These are phyloP conservation scores for Sphinx pinastri DNA, from an alignment of 2,888 invertebrate species.

Conservation along the genomic window DNA sequence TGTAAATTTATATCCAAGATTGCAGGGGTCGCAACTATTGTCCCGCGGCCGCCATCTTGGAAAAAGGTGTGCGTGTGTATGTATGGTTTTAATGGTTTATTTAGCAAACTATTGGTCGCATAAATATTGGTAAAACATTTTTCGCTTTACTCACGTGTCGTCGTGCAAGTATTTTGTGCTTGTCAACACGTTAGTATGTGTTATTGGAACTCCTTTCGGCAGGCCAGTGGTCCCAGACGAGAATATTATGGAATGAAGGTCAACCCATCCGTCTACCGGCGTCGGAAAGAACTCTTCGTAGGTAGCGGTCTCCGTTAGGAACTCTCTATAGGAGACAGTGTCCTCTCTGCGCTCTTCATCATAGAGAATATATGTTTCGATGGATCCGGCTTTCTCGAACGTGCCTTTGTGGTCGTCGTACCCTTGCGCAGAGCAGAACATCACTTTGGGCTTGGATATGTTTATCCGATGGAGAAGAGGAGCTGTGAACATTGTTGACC, in stretches of 20 bases:
- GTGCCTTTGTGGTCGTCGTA: constrained; percentile 10
- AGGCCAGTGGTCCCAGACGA: constrained; percentile 24
- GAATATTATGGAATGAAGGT: constrained; percentile 9
- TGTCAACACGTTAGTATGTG: constrained; percentile 1
- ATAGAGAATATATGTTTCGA: background rate
- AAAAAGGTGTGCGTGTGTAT: too few species aligned
- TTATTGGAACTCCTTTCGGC: constrained; percentile 18
- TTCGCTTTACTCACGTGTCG: background rate
- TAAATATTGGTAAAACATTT: too few species aligned
- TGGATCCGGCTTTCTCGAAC: background rate
- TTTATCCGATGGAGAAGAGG: constrained; percentile 13
- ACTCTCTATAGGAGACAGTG: background rate
- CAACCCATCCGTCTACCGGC: constrained; percentile 18
- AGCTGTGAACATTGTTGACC: background rate
- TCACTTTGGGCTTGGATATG: constrained; percentile 7
- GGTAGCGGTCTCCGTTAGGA: constrained; percentile 4
- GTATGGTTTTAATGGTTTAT: too few species aligned
- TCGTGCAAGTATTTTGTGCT: background rate
- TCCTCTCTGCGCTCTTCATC: background rate
- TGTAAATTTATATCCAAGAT: too few species aligned
- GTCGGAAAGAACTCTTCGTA: constrained; percentile 1
- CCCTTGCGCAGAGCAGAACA: constrained; percentile 13
- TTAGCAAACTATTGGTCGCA: too few species aligned
- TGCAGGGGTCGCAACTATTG: too few species aligned
- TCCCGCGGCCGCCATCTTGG: too few species aligned